phyloP scores from a whole-genome alignment of 2,113 vertebrate species.

The Aythya baeri region DNA sequence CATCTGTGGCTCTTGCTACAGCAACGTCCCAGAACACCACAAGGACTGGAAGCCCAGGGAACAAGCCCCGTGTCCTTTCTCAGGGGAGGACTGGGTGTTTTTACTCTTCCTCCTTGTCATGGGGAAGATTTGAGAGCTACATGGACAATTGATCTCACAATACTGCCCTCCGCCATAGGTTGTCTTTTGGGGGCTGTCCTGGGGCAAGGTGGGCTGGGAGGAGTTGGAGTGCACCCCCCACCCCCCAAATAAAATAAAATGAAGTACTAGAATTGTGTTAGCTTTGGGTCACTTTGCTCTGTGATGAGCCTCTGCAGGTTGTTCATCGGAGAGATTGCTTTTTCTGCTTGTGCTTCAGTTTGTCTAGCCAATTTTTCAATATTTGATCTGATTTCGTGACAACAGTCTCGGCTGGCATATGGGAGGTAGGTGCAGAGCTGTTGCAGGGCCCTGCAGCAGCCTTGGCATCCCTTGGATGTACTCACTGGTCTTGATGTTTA shows the following conservation, averaged over 20 bases:
- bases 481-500: not conserved
- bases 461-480: not conserved
- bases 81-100: not conserved
- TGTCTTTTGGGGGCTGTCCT: not conserved
- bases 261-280: not conserved
- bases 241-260: no score
- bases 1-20: no score
- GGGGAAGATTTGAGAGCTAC: not conserved
- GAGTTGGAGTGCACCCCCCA: no score
- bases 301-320: not conserved
- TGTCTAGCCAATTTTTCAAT: not conserved
- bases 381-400: not conserved
- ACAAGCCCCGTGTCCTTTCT: accelerated
- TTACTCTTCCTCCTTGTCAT: not conserved
- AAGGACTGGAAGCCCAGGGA: not conserved
- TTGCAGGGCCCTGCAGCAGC: not conserved
- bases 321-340: not conserved
- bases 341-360: not conserved
- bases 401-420: not conserved
- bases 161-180: not conserved
- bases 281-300: not conserved
- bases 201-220: no score
- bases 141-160: not conserved
- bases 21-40: not conserved
- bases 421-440: not conserved